These are phyloP conservation scores for Monochamus saltuarius DNA, from an alignment of 1,140 invertebrate genomes.

Conservation along the genomic window DNA sequence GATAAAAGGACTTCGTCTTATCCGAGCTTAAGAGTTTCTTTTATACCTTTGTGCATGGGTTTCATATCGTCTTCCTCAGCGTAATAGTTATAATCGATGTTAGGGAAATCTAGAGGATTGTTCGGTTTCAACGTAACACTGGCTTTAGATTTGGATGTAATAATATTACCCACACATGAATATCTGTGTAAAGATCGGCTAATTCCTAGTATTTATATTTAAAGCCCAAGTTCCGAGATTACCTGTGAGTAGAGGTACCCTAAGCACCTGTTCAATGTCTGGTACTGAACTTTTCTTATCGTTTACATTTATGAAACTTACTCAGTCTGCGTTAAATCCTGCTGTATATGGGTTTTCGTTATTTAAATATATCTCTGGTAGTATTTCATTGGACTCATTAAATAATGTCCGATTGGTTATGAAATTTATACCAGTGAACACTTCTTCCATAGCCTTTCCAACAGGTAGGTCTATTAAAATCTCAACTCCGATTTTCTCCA, in stretches of 20 bases:
- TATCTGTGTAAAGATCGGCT: constrained; percentile 29
- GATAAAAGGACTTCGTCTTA: no score
- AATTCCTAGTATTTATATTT: no score
- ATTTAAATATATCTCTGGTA: constrained; percentile 18
- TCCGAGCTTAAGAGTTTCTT: constrained; percentile 60
- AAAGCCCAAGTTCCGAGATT: no score
- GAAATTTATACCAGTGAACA: constrained; percentile 54
- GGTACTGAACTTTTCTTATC: no score
- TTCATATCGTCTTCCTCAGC: constrained; percentile 60
- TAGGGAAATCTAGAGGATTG: constrained; percentile 72
- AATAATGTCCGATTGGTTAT: constrained; percentile 23
- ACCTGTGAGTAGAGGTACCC: no score
- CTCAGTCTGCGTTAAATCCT: background rate
- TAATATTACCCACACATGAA: constrained; percentile 61
- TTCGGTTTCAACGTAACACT: constrained; percentile 64
- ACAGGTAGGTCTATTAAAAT: constrained; percentile 69
- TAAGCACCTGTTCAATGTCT: no score
- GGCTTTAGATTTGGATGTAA: constrained; percentile 74
- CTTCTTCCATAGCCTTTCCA: constrained; percentile 75
- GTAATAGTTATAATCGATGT: constrained; percentile 77
- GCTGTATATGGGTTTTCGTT: constrained; percentile 12
- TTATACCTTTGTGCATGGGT: constrained; percentile 61
- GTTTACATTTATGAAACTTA: constrained; percentile 9
- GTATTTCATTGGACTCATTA: background rate
- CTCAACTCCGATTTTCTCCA: constrained; percentile 63